These are phyloP conservation scores for Silurus glanis DNA, from an alignment of 2,113 vertebrate species.

Conservation along the genomic window DNA sequence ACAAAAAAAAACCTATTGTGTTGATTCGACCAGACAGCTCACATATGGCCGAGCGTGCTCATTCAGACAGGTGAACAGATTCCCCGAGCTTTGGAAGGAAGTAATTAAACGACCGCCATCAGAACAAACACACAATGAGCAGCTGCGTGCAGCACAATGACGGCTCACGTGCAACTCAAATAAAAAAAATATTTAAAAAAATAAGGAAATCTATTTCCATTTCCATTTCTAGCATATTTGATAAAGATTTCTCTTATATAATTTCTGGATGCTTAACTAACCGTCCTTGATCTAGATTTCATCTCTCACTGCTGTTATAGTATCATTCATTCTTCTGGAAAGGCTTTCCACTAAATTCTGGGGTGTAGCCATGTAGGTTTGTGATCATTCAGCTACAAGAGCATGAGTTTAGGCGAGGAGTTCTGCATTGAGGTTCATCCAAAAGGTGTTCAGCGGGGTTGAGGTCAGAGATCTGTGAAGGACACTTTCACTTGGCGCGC, in stretches of 20 bases:
- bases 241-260: not conserved
- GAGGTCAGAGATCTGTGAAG: not conserved
- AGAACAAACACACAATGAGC: constrained; percentile 30
- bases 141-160: not conserved
- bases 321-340: not conserved
- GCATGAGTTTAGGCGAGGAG: not conserved
- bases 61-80: constrained; percentile 41
- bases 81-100: constrained; percentile 28
- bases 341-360: not conserved
- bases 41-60: constrained; percentile 49
- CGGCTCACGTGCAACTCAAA: not conserved
- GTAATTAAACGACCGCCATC: constrained; percentile 40
- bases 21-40: constrained; percentile 48
- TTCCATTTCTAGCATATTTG: too few species aligned
- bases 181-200: too few species aligned
- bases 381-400: not conserved
- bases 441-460: not conserved
- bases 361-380: not conserved
- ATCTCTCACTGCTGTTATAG: not conserved
- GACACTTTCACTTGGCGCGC: not conserved
- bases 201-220: too few species aligned
- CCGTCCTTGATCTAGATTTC: not conserved
- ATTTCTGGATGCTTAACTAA: not conserved
- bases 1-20: constrained; percentile 9
- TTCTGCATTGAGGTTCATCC: not conserved